Percentiles rank a stretch among this genome's conserved stretches.
These are phyloP conservation scores for Percopsis transmontana DNA, from an alignment of 2,113 vertebrate species.

Conservation along the genomic window DNA sequence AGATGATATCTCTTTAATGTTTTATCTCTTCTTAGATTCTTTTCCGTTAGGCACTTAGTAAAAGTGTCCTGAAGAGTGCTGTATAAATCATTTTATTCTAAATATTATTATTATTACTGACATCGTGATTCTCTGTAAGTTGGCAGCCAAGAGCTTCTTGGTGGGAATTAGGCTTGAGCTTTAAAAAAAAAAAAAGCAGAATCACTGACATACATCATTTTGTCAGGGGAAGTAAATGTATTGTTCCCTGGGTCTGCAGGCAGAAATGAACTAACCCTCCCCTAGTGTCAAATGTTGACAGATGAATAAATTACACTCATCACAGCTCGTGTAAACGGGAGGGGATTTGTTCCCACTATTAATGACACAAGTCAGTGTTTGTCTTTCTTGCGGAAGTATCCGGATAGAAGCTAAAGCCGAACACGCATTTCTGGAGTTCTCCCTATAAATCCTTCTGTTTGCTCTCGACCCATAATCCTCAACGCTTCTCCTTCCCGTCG, in stretches of 20 bases:
- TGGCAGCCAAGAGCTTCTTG: not conserved
- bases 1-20: too few relatives aligned
- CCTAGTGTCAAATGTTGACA: conserved; percentile 55
- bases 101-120: not conserved
- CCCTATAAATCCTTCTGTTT: conserved; percentile 68
- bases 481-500: conserved; percentile 5
- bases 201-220: conserved; percentile 44
- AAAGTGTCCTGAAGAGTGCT: too few relatives aligned
- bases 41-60: too few relatives aligned
- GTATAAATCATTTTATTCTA: too few relatives aligned
- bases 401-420: conserved; percentile 47
- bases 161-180: conserved; percentile 29
- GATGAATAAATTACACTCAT: conserved; percentile 63
- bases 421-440: conserved; percentile 51
- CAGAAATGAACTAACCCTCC: conserved; percentile 48
- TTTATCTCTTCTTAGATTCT: too few relatives aligned
- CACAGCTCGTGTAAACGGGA: conserved; percentile 48
- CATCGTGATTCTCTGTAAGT: not conserved
- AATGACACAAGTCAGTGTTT: conserved; percentile 59
- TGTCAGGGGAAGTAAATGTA: conserved; percentile 39
- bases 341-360: conserved; percentile 54
- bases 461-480: conserved; percentile 44
- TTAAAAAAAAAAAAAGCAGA: conserved; percentile 43
- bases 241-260: conserved; percentile 55
- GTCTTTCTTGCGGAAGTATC: conserved; percentile 59